A percentile compares a stretch with the other conserved stretches of the same genome.
Conservation (phyloP, 2,113 vertebrate species). For the Hippocampus guttulatus region DNA sequence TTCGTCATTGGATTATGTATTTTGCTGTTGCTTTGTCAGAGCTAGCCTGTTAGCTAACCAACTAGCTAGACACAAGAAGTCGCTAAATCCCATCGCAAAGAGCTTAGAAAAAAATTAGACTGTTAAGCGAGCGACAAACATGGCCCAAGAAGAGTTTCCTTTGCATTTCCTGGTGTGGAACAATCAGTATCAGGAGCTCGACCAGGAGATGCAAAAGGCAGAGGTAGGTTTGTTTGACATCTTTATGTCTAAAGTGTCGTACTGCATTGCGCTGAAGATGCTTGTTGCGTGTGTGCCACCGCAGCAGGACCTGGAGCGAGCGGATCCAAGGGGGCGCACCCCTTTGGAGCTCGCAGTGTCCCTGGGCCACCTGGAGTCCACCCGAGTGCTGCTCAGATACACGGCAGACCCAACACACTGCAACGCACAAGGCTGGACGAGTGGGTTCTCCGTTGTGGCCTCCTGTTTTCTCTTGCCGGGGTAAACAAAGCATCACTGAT, state of each 20-base stretch:
- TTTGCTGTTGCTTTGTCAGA: conserved; percentile 12
- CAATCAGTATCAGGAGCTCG: conserved; percentile 84
- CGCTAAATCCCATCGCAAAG: neutral
- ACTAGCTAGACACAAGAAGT: neutral
- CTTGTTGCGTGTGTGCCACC: conserved; percentile 16
- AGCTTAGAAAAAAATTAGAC: neutral
- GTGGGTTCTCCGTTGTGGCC: conserved; percentile 56
- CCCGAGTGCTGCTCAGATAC: conserved; percentile 83
- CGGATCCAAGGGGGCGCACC: conserved; percentile 85
- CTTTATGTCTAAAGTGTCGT: conserved; percentile 7
- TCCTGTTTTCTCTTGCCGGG: neutral
- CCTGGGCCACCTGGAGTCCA: conserved; percentile 88
- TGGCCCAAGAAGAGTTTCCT: conserved; percentile 80
- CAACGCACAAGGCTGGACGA: conserved; percentile 86
- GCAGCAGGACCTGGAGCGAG: conserved; percentile 82
- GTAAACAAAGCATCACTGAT: neutral
- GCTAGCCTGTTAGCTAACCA: conserved; percentile 40
- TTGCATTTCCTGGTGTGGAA: conserved; percentile 86
- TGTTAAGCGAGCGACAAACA: conserved; percentile 32
- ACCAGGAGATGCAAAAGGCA: conserved; percentile 78
- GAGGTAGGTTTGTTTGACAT: conserved; percentile 54
- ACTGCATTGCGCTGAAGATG: conserved; percentile 54
- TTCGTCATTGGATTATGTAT: conserved; percentile 8
- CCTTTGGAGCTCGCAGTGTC: conserved; percentile 88
- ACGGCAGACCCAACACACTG: conserved; percentile 82